phyloP scores from a whole-genome alignment of 2,113 vertebrate species.

The Onychorhynchus coronatus region DNA sequence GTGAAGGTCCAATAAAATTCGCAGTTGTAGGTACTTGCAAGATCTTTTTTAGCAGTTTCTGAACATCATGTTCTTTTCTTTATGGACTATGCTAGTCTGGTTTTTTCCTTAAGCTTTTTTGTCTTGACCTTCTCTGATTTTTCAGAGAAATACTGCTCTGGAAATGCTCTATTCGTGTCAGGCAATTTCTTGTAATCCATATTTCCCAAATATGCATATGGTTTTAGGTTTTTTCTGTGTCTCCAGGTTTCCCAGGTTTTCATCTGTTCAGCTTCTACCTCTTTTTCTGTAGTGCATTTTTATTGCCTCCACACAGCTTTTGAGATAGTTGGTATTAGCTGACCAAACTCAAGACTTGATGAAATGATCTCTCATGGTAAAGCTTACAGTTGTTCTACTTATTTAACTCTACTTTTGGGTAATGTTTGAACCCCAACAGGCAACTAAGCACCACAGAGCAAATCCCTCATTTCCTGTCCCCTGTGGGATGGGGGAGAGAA shows the following conservation, averaged over 20 bases:
- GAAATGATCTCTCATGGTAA: background rate
- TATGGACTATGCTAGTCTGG: background rate
- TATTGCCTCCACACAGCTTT: background rate
- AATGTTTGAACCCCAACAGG: background rate
- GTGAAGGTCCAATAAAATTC: background rate
- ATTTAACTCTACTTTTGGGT: background rate
- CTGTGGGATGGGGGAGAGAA: background rate
- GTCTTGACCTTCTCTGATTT: background rate
- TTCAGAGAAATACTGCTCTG: background rate
- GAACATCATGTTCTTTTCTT: background rate
- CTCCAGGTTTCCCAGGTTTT: background rate
- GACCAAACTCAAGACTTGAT: background rate
- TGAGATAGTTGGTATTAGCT: background rate
- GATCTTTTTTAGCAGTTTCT: background rate
- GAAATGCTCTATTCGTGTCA: background rate
- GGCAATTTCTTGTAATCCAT: background rate
- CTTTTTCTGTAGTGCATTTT: background rate
- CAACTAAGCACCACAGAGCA: background rate
- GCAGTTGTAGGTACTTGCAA: background rate
- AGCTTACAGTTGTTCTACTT: background rate
- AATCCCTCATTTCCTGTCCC: background rate
- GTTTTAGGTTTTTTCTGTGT: background rate
- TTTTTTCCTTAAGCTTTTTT: background rate
- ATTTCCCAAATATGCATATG: background rate
- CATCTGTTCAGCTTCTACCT: background rate